Conservation (phyloP, 1,140 invertebrate species). For the Diachasma alloeum region DNA sequence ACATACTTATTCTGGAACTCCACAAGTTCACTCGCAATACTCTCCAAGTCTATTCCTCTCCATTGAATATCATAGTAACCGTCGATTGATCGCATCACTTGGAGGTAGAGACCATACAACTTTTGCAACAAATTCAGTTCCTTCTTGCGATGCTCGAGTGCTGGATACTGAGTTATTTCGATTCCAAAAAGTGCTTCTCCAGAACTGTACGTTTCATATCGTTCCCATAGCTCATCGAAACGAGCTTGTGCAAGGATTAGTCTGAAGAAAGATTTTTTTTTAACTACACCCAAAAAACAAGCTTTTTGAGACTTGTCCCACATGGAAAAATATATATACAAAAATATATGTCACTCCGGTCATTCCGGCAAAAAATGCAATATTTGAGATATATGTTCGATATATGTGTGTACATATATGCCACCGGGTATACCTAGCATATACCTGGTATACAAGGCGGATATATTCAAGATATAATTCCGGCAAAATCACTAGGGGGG, state of each 20-base stretch:
- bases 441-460: too few species aligned
- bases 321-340: too few species aligned
- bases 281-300: too few species aligned
- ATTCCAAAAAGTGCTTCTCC: conserved; percentile 86
- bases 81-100: conserved; percentile 84
- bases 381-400: too few species aligned
- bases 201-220: conserved; percentile 80
- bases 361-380: too few species aligned
- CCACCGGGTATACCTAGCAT: neutral
- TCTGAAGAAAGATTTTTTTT: conserved; percentile 44
- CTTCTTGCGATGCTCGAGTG: conserved; percentile 78
- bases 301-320: too few species aligned
- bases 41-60: conserved; percentile 84
- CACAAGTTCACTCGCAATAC: conserved; percentile 78
- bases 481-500: too few species aligned
- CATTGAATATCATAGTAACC: conserved; percentile 86
- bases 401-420: too few species aligned
- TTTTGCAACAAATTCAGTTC: conserved; percentile 87
- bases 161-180: conserved; percentile 80
- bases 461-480: too few species aligned
- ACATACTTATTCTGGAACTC: conserved; percentile 83
- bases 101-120: conserved; percentile 79
- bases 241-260: conserved; percentile 78
- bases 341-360: too few species aligned
- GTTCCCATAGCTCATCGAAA: conserved; percentile 82